Evolutionary conservation across 2,797 vertebrate genomes (phyloP), one percentile per base, ranked within the genome.

Genomic region (Sebastiscus albofasciatus): DNA sequence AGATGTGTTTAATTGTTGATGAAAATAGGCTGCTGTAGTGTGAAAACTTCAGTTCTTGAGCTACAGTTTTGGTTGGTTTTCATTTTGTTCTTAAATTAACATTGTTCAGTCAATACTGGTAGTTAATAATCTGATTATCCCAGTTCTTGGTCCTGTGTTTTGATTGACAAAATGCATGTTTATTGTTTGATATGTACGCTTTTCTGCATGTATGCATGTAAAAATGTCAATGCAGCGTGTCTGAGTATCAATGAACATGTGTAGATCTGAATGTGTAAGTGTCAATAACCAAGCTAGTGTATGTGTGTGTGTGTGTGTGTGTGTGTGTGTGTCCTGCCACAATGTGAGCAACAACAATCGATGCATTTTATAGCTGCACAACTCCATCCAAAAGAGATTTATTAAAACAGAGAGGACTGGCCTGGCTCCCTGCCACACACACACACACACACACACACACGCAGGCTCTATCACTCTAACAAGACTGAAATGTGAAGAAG

Each of bases 321-420:
- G 61, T 62, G 78, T 59, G 77, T 39, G 82, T 67, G 72, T 67
- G 24, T 77, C 60, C 78, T 52, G 83, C 78, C 67, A 80, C 72
- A 74, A 70, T 79, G 89, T 95, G 94, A 95, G 91, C 89, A 93
- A 94, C 85, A 80, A 31, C 87, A 90, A 93, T 95, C 93, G 2
- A 94, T 96, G 87, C 58, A 86, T 93, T 95, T 94, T 94, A 94
- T 92, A 78, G 95, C 90, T 92, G 83, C 83, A 77, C 91, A 69
- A 92, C 89, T 95, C 93, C 24, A 91, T 91, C 90, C 88, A 91
- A 88, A 83, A 91, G 3, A 94, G 94, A 96, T 96, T 95, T 94
- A 95, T 94, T 93, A 94, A 93, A 95, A 94, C 92, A 88, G 77
- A 36, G 79, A 87, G 89, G 92, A 93, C 92, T 91, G 86, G 83